Percentiles rank a stretch among this genome's conserved stretches.
These are phyloP conservation scores for Cossypha heuglini DNA, from an alignment of 2,797 vertebrate species.

Conservation along the genomic window DNA sequence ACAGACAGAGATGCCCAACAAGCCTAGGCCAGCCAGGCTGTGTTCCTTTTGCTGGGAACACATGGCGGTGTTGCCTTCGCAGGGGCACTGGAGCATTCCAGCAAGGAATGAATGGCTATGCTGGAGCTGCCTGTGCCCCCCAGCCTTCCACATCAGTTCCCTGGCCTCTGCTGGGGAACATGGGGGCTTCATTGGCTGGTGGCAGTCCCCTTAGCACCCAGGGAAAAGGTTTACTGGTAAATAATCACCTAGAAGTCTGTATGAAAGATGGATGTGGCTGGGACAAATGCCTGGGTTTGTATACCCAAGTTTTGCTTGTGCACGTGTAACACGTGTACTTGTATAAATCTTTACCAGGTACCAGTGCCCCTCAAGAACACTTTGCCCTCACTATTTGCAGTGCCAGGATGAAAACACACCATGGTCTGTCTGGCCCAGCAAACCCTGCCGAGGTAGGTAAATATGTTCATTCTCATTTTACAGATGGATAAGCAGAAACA, in stretches of 20 bases:
- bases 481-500: constrained; percentile 63
- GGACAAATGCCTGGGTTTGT: not conserved
- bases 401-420: not conserved
- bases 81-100: not conserved
- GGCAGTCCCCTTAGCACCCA: not conserved
- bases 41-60: fast-evolving
- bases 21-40: not conserved
- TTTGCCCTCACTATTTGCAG: constrained; percentile 1
- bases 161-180: not conserved
- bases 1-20: not conserved
- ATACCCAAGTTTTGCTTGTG: fast-evolving
- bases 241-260: fast-evolving
- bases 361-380: not conserved
- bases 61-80: fast-evolving
- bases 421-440: not conserved
- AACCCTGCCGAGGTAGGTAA: constrained; percentile 25
- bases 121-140: not conserved
- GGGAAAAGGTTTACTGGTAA: not conserved
- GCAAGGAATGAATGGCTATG: not conserved
- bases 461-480: constrained; percentile 52
- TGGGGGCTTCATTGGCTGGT: not conserved
- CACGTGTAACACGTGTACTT: not conserved
- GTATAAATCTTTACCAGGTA: not conserved
- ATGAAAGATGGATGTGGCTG: not conserved
- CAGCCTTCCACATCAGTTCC: not conserved